Evolutionary conservation across 2,797 vertebrate species (phyloP).

Genomic region (Otus scops): DNA sequence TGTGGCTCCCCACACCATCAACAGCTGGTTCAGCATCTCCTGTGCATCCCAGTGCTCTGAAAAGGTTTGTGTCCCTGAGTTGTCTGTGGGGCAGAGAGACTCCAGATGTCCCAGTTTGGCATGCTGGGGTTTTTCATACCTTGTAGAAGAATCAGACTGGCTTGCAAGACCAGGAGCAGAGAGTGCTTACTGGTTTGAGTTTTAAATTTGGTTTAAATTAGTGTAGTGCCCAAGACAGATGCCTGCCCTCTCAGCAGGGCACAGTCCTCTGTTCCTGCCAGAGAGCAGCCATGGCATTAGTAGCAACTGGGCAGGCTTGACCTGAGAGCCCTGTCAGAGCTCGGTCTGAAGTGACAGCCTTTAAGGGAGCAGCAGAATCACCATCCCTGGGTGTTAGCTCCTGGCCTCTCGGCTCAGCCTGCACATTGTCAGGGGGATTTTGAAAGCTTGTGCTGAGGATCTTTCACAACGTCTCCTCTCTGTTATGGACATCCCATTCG

Average conservation of each 20-base stretch:
- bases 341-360: background rate
- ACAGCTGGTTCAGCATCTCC: background rate
- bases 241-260: background rate
- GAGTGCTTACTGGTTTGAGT: background rate
- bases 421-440: background rate
- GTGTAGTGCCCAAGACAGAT: background rate
- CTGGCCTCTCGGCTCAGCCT: background rate
- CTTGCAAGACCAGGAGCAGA: background rate
- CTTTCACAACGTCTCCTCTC: background rate
- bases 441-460: background rate
- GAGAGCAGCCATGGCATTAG: fast-evolving
- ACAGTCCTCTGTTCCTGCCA: background rate
- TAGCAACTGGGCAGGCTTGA: background rate
- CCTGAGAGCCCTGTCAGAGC: background rate
- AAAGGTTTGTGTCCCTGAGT: background rate
- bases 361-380: background rate
- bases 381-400: fast-evolving
- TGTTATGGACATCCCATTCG: background rate
- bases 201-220: background rate
- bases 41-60: background rate
- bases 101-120: background rate
- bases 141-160: background rate
- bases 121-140: background rate
- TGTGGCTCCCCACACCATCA: background rate
- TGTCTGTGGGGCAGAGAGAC: background rate